These are phyloP conservation scores for Diachasma alloeum DNA, from an alignment of 1,140 invertebrate species.

Conservation along the genomic window DNA sequence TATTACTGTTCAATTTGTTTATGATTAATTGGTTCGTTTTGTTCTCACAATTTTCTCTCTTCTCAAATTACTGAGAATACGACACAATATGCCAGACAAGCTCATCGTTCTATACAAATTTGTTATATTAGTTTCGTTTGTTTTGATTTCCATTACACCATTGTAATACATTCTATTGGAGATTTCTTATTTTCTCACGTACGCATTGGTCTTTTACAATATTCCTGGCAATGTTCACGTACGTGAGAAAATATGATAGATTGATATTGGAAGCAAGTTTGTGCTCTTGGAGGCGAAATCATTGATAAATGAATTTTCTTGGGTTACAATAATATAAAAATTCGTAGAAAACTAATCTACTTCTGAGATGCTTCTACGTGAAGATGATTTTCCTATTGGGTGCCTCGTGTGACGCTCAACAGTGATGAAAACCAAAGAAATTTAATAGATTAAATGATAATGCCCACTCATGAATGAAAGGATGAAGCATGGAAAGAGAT, in stretches of 20 bases:
- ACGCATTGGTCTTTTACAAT: background rate
- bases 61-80: conserved; percentile 5
- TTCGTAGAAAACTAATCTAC: conserved; percentile 48
- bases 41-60: conserved; percentile 5
- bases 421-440: background rate
- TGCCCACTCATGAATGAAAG: background rate
- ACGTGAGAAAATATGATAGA: background rate
- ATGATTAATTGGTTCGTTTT: conserved; percentile 36
- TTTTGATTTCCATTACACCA: conserved; percentile 10
- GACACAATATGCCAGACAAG: conserved; percentile 15
- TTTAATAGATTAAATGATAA: background rate
- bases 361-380: conserved; percentile 10
- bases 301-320: background rate
- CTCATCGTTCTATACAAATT: conserved; percentile 13
- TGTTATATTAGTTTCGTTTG: background rate
- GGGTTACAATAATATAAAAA: conserved; percentile 37
- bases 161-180: conserved; percentile 4
- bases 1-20: conserved; percentile 27
- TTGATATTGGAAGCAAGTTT: background rate
- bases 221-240: background rate
- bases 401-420: background rate
- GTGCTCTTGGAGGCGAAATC: background rate
- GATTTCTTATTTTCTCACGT: background rate
- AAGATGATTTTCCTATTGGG: background rate
- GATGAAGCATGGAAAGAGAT: background rate